Evolutionary conservation across 2,113 vertebrate genomes (phyloP).

Genomic region (Lycaon pictus): DNA sequence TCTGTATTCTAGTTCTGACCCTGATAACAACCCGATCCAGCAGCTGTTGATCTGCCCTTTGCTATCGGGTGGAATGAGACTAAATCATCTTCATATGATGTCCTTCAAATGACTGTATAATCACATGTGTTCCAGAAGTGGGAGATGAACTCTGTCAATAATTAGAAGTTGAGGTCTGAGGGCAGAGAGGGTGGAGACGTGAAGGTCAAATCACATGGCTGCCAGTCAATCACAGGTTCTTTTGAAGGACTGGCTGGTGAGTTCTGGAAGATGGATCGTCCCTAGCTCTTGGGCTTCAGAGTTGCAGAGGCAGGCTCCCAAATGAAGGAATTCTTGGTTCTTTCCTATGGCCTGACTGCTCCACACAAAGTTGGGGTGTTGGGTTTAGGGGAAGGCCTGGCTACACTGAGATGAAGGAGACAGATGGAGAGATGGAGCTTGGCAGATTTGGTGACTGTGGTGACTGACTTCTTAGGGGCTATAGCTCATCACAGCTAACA

Average conservation of each 20-base stretch:
- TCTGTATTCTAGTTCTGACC: background rate
- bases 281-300: background rate
- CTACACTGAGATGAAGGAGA: background rate
- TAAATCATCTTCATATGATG: background rate
- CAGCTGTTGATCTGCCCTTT: background rate
- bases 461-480: background rate
- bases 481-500: background rate
- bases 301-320: background rate
- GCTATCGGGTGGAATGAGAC: background rate
- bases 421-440: background rate
- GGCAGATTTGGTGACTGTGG: background rate
- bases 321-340: slow-evolving; percentile 14
- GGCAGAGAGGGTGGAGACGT: background rate
- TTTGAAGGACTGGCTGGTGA: background rate
- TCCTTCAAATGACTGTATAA: background rate
- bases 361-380: background rate
- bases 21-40: background rate
- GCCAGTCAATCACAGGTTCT: background rate
- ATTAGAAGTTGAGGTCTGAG: background rate
- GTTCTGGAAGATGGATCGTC: background rate
- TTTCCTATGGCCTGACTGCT: background rate
- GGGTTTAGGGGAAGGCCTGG: background rate
- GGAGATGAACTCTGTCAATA: background rate
- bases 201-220: background rate
- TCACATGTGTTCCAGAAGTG: background rate